phyloP scores from a whole-genome alignment of 2,797 vertebrate species.

The Sebastes hubbsi region DNA sequence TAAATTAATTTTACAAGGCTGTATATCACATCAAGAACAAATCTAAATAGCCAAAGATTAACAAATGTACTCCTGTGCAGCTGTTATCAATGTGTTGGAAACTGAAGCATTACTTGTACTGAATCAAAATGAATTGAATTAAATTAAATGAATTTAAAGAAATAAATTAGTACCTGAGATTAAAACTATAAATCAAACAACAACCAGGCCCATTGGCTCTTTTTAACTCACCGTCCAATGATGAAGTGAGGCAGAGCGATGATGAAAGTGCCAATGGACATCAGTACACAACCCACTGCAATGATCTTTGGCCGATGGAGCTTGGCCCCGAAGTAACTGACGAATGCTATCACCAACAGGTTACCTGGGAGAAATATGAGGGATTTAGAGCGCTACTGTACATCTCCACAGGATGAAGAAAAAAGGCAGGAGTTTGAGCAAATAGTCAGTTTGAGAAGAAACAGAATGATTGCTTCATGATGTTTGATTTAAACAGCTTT shows the following conservation, averaged over 20 bases:
- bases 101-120: background rate
- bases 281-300: conserved; percentile 77
- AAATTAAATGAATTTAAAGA: too few relatives aligned
- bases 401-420: background rate
- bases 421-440: background rate
- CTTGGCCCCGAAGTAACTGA: conserved; percentile 84
- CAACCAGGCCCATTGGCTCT: background rate
- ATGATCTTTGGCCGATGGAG: conserved; percentile 84
- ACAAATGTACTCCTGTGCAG: background rate
- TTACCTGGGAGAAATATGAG: conserved; percentile 68
- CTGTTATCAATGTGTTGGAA: background rate
- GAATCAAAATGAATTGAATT: background rate
- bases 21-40: background rate
- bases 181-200: background rate
- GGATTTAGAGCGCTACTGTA: background rate
- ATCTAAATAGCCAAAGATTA: background rate
- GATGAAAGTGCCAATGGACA: conserved; percentile 81
- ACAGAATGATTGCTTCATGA: background rate
- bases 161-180: background rate
- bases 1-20: background rate
- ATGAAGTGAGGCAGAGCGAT: conserved; percentile 84
- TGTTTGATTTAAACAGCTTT: background rate
- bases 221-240: conserved; percentile 76
- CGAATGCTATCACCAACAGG: conserved; percentile 79
- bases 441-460: background rate